Conservation (phyloP, 2,888 invertebrate species). For the Meghimatium bilineatum region DNA sequence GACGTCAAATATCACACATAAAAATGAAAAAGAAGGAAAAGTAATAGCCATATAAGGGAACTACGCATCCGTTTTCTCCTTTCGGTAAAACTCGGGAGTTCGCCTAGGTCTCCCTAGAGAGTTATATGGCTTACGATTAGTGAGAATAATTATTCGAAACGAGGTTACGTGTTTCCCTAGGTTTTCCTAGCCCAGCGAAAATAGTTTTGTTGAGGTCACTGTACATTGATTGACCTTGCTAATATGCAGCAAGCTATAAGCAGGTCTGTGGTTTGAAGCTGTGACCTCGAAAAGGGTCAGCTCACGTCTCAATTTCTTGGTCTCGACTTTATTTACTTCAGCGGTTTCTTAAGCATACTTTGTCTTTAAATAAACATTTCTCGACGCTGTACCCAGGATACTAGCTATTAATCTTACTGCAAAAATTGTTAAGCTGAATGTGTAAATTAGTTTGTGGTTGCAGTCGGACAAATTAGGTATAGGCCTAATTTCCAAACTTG, state of each 20-base stretch:
- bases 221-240: conserved; percentile 38
- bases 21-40: conserved; percentile 25
- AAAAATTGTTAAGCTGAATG: background rate
- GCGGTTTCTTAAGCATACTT: background rate
- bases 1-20: conserved; percentile 39
- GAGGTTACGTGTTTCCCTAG: conserved; percentile 24
- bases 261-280: conserved; percentile 8
- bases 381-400: background rate
- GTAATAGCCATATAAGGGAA: conserved; percentile 49
- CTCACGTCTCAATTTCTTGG: too few relatives aligned
- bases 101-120: conserved; percentile 37
- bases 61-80: conserved; percentile 35
- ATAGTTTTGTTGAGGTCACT: conserved; percentile 22
- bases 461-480: background rate
- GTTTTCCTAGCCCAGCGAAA: conserved; percentile 15
- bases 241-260: background rate
- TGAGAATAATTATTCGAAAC: background rate
- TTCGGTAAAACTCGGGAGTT: conserved; percentile 47
- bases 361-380: background rate
- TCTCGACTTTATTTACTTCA: background rate
- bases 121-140: conserved; percentile 17
- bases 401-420: background rate
- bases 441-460: background rate
- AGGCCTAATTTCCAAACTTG: too few relatives aligned
- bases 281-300: background rate